Conservation (phyloP, 1,140 invertebrate species). For the Scaptomyza hsui region DNA sequence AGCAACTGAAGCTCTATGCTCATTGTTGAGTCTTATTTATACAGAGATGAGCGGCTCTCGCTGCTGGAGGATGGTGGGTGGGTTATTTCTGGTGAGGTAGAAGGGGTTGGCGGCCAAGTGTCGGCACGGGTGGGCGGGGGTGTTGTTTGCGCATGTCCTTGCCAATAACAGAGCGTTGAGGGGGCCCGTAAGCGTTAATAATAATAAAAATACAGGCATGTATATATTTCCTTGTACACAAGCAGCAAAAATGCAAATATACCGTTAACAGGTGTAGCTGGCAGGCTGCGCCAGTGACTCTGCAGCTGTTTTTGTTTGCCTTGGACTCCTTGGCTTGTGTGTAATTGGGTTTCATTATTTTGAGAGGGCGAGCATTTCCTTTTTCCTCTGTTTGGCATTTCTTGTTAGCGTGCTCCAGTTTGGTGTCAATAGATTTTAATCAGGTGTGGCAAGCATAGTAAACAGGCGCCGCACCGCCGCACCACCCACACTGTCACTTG, state of each 20-base stretch:
- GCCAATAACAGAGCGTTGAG: conserved; percentile 2
- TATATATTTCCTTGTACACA: conserved; percentile 22
- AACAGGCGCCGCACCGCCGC: conserved; percentile 44
- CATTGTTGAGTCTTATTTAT: conserved; percentile 63
- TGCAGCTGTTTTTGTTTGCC: conserved; percentile 76
- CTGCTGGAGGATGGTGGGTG: conserved; percentile 8
- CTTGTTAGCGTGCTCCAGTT: conserved; percentile 72
- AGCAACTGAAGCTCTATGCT: conserved; percentile 71
- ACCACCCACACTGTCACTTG: neutral
- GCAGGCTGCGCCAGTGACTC: conserved; percentile 53
- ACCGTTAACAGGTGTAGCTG: conserved; percentile 65
- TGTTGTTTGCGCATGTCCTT: conserved; percentile 78
- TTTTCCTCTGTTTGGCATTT: conserved; percentile 34
- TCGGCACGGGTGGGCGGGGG: conserved; percentile 27
- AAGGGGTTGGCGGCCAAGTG: conserved; percentile 19
- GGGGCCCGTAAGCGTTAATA: conserved; percentile 5
- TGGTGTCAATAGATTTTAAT: conserved; percentile 80
- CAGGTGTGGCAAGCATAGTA: conserved; percentile 76
- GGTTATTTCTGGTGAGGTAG: conserved; percentile 15
- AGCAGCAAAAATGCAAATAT: conserved; percentile 72
- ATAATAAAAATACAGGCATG: conserved; percentile 40
- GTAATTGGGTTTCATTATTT: conserved; percentile 73
- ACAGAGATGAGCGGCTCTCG: conserved; percentile 40
- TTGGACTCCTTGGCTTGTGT: conserved; percentile 20
- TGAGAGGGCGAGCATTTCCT: conserved; percentile 26